Conservation (phyloP, 2,797 vertebrate genomes). For the Rhabdophis nuchalis region DNA sequence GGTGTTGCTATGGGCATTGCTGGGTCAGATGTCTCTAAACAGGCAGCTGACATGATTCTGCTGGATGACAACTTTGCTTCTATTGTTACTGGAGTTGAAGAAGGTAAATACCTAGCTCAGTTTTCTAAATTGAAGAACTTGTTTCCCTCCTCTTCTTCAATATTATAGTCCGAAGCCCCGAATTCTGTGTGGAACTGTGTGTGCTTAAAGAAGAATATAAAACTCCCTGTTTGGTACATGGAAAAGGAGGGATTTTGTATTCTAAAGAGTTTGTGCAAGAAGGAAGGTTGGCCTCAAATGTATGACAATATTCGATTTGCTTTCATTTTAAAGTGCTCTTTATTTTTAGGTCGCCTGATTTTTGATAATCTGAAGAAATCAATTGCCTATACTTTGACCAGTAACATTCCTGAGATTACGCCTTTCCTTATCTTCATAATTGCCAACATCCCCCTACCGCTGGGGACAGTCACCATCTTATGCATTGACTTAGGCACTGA, state of each 20-base stretch:
- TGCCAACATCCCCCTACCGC: constrained; percentile 89
- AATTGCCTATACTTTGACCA: constrained; percentile 96
- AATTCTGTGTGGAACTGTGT: not conserved
- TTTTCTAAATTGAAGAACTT: not conserved
- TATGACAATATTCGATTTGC: not conserved
- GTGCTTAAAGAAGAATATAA: not conserved
- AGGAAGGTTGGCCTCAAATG: too few relatives aligned
- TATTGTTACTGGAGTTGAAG: constrained; percentile 95
- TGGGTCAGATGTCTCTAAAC: constrained; percentile 94
- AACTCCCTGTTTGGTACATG: not conserved
- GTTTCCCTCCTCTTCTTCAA: too few relatives aligned
- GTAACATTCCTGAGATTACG: constrained; percentile 97
- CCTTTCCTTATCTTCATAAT: constrained; percentile 97
- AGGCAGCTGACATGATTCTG: constrained; percentile 97
- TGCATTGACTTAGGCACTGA: constrained; percentile 97
- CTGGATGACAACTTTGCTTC: constrained; percentile 96
- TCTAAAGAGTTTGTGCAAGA: not conserved
- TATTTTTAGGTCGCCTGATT: constrained; percentile 86
- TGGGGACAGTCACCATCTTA: constrained; percentile 95
- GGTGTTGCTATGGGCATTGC: constrained; percentile 95
- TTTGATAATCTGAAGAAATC: constrained; percentile 99
- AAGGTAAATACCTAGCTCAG: constrained; percentile 73
- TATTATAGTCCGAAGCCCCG: not conserved
- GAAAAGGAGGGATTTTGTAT: not conserved
- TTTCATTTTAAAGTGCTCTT: constrained; percentile 5